A percentile compares a stretch with the other conserved stretches of the same genome.
These are phyloP conservation scores for Eupleurogrammus muticus DNA, from an alignment of 2,797 vertebrate genomes.

Conservation along the genomic window DNA sequence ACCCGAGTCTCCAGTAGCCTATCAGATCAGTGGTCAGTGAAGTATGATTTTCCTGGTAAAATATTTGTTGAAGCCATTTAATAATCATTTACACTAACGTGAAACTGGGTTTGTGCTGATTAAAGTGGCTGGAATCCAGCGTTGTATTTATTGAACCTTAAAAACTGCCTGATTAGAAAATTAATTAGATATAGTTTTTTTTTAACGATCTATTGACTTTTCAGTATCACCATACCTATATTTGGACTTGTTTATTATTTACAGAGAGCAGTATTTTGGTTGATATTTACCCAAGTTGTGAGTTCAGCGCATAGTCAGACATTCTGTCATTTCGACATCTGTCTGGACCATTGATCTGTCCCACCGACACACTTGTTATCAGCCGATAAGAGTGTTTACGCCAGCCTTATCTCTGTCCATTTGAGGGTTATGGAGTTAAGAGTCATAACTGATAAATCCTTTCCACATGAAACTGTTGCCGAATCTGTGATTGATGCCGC, in stretches of 20 bases:
- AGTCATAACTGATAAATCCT: slow-evolving; percentile 64
- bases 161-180: not conserved
- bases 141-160: not conserved
- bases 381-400: slow-evolving; percentile 69
- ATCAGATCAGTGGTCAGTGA: slow-evolving; percentile 23
- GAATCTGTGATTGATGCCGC: slow-evolving; percentile 43
- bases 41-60: not conserved
- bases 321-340: slow-evolving; percentile 59
- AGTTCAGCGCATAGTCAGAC: slow-evolving; percentile 43
- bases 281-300: slow-evolving; percentile 35
- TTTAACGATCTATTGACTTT: not conserved
- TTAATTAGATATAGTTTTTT: not conserved
- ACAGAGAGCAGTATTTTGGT: slow-evolving; percentile 11
- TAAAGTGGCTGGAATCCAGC: not conserved
- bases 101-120: not conserved
- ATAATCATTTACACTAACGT: slow-evolving; percentile 6
- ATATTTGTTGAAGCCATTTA: slow-evolving; percentile 10
- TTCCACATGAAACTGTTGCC: slow-evolving; percentile 48
- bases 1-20: slow-evolving; percentile 12
- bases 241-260: slow-evolving; percentile 25
- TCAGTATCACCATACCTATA: slow-evolving; percentile 5
- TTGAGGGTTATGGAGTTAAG: slow-evolving; percentile 63
- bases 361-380: slow-evolving; percentile 53
- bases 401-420: slow-evolving; percentile 64
- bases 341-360: slow-evolving; percentile 56